These are phyloP conservation scores for Tipula helvola DNA, from an alignment of 2,888 invertebrate genomes.

Conservation along the genomic window DNA sequence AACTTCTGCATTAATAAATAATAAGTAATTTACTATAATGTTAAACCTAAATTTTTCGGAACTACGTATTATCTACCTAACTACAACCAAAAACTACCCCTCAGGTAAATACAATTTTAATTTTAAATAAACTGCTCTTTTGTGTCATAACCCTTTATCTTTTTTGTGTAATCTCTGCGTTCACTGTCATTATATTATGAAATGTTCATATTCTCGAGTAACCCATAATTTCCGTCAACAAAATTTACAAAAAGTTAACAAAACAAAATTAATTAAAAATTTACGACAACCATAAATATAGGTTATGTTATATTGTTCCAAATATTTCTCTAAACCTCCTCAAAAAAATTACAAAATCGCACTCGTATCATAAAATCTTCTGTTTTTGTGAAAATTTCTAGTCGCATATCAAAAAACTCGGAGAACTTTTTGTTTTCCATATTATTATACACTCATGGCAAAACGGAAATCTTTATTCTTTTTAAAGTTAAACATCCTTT, in stretches of 20 bases:
- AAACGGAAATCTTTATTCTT: neutral
- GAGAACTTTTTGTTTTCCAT: neutral
- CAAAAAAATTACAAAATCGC: neutral
- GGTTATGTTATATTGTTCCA: neutral
- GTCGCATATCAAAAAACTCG: neutral
- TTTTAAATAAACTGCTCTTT: neutral
- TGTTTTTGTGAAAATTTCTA: neutral
- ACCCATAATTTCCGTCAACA: neutral
- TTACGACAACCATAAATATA: neutral
- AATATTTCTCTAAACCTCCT: neutral
- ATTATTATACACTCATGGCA: neutral
- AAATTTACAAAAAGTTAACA: neutral
- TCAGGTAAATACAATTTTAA: neutral
- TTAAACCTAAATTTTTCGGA: no score
- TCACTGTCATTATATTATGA: neutral
- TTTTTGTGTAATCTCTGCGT: neutral
- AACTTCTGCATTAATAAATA: no score
- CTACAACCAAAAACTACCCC: neutral
- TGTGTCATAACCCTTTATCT: neutral
- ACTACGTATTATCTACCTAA: no score
- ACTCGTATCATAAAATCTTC: neutral
- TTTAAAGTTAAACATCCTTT: neutral
- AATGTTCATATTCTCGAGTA: neutral
- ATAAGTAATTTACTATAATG: no score
- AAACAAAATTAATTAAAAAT: neutral